Evolutionary conservation across 2,113 vertebrate genomes (phyloP).

Genomic region (Halichoerus grypus): DNA sequence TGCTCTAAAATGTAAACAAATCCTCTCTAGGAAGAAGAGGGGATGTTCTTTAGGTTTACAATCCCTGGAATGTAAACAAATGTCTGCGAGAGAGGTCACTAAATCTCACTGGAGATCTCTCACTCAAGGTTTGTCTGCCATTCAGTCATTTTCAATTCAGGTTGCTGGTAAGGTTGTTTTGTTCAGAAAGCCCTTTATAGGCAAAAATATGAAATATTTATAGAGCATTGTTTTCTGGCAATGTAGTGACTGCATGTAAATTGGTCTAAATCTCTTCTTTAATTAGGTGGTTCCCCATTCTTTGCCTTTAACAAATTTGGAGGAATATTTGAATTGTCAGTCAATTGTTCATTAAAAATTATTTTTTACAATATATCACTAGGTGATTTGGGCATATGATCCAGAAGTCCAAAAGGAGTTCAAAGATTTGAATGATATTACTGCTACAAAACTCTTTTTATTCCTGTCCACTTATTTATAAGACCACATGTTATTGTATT

Average conservation of each 20-base stretch:
- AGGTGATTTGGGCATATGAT: neutral
- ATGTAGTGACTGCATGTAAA: neutral
- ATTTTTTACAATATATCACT: neutral
- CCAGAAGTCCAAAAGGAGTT: neutral
- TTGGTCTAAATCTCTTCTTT: neutral
- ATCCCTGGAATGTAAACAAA: neutral
- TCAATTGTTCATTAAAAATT: neutral
- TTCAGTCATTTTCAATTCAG: neutral
- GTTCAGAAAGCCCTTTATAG: neutral
- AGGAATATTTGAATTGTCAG: neutral
- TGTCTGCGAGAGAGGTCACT: neutral
- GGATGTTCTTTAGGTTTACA: neutral
- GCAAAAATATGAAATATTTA: neutral
- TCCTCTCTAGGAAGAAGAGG: neutral
- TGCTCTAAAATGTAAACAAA: neutral
- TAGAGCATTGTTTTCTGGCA: neutral
- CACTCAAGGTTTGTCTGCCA: neutral
- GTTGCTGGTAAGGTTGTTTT: neutral
- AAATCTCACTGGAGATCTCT: neutral
- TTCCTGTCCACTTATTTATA: neutral
- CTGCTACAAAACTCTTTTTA: neutral
- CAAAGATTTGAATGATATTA: neutral
- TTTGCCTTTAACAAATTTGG: conserved; percentile 3
- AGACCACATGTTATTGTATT: neutral
- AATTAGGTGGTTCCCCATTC: neutral